Base-by-base conservation (phyloP, 1,140 invertebrate species). In the Caenorhabditis latens region DNA sequence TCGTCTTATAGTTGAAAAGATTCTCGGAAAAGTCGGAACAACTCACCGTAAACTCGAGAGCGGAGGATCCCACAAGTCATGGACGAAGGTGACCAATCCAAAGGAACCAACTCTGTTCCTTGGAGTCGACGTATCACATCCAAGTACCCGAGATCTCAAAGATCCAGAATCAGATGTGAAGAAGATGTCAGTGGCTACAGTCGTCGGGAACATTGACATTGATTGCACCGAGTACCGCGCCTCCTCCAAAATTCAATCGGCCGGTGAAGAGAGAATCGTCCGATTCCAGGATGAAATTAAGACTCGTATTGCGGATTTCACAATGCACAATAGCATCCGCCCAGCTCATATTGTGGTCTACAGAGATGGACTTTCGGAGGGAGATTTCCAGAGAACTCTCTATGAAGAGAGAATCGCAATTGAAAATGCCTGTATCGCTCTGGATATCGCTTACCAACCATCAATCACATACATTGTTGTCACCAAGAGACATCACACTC, bases 121-220 rank as follows among this genome's bases (percentile, higher is more conserved):
- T n/a, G 67, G 67, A 42, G 43, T 86, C 53, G 85, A 86, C 71
- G 85, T 86, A 4, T 48, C 85, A 9, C 85, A 86, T 58, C 67
- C 85, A 21, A 19, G 24, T 11, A 43, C 55, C 2, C 46, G n/a
- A 0, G 63, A 85, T 14, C 84, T 14, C 2, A 24, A 63, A 13
- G 9, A 8, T 14, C 40, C 42, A 6, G 71, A 75, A 1, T 9
- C 50, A n/a, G n/a, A n/a, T 5, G 42, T 32, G 2, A 24, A 43
- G 21, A 46, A 19, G 4, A 1, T 61, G 2, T 87, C 86, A 0
- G 79, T 65, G 1, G 75, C 82, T 14, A 19, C 53, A 75, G 86
- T 87, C 24, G 79, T 87, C 58, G 86, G 86, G 3, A 87, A 87
- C 32, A 65, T 87, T 50, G 86, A 87, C 57, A 0, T 83, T 2